Base-by-base conservation (phyloP, 2,888 invertebrate genomes). In the Nymphalis urticae region DNA sequence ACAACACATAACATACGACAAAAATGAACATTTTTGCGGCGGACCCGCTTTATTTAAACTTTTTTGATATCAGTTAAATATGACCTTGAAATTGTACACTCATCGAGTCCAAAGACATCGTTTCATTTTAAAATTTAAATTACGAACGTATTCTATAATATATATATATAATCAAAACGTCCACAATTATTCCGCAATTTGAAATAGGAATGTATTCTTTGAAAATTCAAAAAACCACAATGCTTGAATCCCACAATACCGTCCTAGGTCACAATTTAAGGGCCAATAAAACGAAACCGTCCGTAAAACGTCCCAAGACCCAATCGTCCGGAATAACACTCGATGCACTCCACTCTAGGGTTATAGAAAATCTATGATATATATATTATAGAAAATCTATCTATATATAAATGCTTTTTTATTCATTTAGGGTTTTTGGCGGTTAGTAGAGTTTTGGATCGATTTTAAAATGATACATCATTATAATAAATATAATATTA, bases 251-350 rank as follows among this genome's bases (percentile, higher is more conserved):
- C 27, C 47, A 54, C 53, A 42, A 54, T 56, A 32, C 19, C 50
- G 21, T 66, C 66, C 54, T 69, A 67, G 73, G 75, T 72, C 69
- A 66, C 77, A 73, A 79, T 79, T 79, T 78, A 79, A 78, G 76
- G 79, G 73, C 73, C 76, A 66, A 77, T 79, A 79, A 79, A 78
- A 75, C 75, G 75, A 75, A 79, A 79, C 77, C 73, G 77, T 72
- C 77, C 77, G 77, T 75, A 75, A 78, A 78, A 78, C 77, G 78
- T 61, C 62, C 66, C 62, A 58, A 51, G 50, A 62, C 42, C 50
- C 58, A 65, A 65, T 61, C 61, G 65, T 17, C 48, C 61, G 69
- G 64, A 65, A 65, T 69, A 66, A 66, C 66, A 62, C 54, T 42
- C 66, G 48, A 62, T 66, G 66, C 66, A 66, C 56, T 66, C 62